Conservation (phyloP, 2,888 invertebrate genomes). For the Acrobasis repandana region DNA sequence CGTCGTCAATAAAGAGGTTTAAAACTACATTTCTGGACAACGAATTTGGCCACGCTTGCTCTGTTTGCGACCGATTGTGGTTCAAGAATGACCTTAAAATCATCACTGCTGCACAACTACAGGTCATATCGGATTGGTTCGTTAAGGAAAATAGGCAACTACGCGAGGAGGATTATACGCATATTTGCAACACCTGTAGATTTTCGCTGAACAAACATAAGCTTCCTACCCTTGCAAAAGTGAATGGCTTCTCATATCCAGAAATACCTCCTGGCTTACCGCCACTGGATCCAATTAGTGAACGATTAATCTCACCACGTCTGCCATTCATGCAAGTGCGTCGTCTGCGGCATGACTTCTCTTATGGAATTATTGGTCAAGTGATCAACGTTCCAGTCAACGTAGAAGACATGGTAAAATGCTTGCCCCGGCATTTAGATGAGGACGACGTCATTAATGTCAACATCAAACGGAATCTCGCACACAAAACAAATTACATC, state of each 20-base stretch:
- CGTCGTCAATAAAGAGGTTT: no score
- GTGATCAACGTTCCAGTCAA: constrained; percentile 55
- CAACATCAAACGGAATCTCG: constrained; percentile 45
- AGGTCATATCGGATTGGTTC: no score
- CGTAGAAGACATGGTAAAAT: constrained; percentile 44
- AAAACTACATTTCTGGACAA: constrained; percentile 22
- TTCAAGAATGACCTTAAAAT: no score
- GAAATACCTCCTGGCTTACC: constrained; percentile 42
- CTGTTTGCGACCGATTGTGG: no score
- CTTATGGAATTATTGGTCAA: constrained; percentile 45
- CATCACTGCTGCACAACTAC: constrained; percentile 30
- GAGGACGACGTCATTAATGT: constrained; percentile 52
- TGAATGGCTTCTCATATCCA: constrained; percentile 53
- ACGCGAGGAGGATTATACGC: no score
- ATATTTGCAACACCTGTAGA: constrained; percentile 43
- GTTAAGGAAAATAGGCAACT: background rate
- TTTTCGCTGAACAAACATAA: constrained; percentile 41
- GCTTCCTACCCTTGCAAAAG: constrained; percentile 40
- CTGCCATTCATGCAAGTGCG: constrained; percentile 54
- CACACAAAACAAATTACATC: constrained; percentile 46
- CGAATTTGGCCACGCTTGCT: no score
- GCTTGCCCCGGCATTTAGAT: no score
- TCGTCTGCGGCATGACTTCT: constrained; percentile 3
- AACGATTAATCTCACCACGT: constrained; percentile 49
- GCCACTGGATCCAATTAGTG: constrained; percentile 45